Percentiles rank a stretch among this genome's conserved stretches.
These are phyloP conservation scores for Melanotaenia pygmaea DNA, from an alignment of 2,797 vertebrate genomes.

Conservation along the genomic window DNA sequence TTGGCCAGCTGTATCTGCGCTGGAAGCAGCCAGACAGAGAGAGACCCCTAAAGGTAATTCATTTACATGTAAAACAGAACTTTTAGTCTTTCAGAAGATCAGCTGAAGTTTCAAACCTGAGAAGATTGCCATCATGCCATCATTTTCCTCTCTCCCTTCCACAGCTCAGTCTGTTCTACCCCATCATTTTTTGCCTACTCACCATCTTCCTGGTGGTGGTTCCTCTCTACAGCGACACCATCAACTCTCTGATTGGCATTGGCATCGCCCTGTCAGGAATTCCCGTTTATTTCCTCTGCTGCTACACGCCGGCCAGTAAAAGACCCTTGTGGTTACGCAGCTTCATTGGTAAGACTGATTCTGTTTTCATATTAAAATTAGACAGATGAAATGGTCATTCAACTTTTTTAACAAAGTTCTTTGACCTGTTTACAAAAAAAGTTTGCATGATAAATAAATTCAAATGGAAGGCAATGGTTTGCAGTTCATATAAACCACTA, in stretches of 20 bases:
- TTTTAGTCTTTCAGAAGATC: not conserved
- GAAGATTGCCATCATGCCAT: not conserved
- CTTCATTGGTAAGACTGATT: constrained; percentile 79
- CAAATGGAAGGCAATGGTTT: not conserved
- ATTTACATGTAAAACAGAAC: not conserved
- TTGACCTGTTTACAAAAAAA: too few species aligned
- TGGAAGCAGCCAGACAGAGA: constrained; percentile 90
- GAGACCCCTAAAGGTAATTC: constrained; percentile 88
- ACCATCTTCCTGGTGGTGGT: constrained; percentile 92
- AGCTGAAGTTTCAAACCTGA: too few species aligned
- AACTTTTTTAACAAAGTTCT: too few species aligned
- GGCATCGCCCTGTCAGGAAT: constrained; percentile 90
- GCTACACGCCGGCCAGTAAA: constrained; percentile 83
- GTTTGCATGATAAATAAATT: not conserved
- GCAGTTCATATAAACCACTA: not conserved
- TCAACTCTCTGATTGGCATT: constrained; percentile 92
- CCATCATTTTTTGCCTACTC: constrained; percentile 90
- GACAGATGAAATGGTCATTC: too few species aligned
- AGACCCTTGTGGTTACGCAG: constrained; percentile 82
- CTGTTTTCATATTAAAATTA: not conserved
- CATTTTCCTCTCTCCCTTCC: not conserved
- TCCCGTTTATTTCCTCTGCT: constrained; percentile 90
- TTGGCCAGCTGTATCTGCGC: constrained; percentile 91
- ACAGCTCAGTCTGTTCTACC: constrained; percentile 90
- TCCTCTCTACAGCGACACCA: constrained; percentile 90